Percentiles rank a stretch among this genome's conserved stretches.
Evolutionary conservation across 2,113 vertebrate genomes (phyloP).

Genomic region (Calyptommatus sinebrachiatus): DNA sequence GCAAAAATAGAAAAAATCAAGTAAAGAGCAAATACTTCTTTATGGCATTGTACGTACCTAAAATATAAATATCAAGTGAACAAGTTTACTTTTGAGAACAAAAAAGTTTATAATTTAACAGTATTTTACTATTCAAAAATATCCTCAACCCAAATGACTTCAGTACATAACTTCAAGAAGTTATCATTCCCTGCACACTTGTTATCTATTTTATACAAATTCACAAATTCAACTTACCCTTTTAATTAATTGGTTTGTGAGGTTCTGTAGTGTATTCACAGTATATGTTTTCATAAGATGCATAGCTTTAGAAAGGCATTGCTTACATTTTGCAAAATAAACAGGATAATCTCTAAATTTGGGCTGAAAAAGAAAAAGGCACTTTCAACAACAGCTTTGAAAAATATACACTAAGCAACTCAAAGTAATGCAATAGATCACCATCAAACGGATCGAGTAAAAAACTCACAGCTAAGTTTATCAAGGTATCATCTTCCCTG

Average conservation of each 20-base stretch:
- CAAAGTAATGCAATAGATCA: background rate
- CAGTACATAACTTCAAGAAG: background rate
- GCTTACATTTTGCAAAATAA: slow-evolving; percentile 90
- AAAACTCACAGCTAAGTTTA: background rate
- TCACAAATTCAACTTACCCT: slow-evolving; percentile 77
- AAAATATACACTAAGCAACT: background rate
- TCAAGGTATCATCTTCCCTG: background rate
- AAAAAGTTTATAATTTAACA: background rate
- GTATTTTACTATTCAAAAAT: background rate
- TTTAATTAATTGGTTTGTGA: slow-evolving; percentile 91
- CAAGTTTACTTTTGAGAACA: background rate
- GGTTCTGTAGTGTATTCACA: slow-evolving; percentile 91
- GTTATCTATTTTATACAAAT: background rate
- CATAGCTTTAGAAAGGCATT: slow-evolving; percentile 96
- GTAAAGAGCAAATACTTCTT: too few species aligned
- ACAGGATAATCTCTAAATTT: slow-evolving; percentile 96
- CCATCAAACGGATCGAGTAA: background rate
- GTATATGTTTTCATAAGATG: slow-evolving; percentile 93
- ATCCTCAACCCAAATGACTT: background rate
- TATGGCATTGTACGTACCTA: too few species aligned
- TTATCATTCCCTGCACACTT: slow-evolving; percentile 16
- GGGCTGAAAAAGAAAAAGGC: slow-evolving; percentile 75
- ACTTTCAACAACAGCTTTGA: background rate
- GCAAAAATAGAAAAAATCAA: too few species aligned
- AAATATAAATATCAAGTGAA: too few species aligned